Base-by-base conservation (phyloP, 2,888 invertebrate species). In the Athalia cordata region DNA sequence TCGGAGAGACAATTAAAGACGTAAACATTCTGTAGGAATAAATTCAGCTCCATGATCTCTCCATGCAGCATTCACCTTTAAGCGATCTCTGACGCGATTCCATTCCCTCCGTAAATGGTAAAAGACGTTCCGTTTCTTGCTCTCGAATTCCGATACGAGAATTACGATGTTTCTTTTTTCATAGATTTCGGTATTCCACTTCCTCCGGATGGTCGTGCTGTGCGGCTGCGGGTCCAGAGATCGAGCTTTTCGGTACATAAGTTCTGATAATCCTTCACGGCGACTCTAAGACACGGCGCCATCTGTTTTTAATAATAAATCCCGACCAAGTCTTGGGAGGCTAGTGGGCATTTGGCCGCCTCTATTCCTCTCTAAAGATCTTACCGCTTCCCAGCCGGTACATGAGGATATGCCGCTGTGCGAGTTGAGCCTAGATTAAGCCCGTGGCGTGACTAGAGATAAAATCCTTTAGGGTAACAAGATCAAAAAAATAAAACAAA, bases 301-400 rank as follows among this genome's bases (percentile, higher is more conserved):
- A 81, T 80, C 77, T 79, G 81, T 79, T 81, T 77, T 81, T 79
- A 78, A 81, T 79, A 79, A 80, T 64, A 79, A 80, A 78, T 66
- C 76, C 75, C 68, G 52, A 65, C 29, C 43, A 29, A 11, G 59
- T 59, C 59, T 72, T 59, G 43, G 57, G 47, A 5, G 45, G 57
- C 59, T 72, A 4, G 57, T 72, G 47, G 72, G 47, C 72, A 59
- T 72, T 72, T 72, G 72, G 57, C 11, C 15, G n/a, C 55, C 15
- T 47, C 57, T n/a, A n/a, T 59, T 59, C 72, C 4, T 72, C 15
- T 13, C 13, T 9, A 45, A n/a, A 55, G n/a, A 13, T 72, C 47
- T 13, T 47, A 13, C 72, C 72, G 59, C 47, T 72, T 9, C 11
- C 13, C 72, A 72, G 43, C 72, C 72, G 72, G 59, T 59, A 29